Conservation (phyloP, 2,113 vertebrate species). For the Turdus rufiventris region DNA sequence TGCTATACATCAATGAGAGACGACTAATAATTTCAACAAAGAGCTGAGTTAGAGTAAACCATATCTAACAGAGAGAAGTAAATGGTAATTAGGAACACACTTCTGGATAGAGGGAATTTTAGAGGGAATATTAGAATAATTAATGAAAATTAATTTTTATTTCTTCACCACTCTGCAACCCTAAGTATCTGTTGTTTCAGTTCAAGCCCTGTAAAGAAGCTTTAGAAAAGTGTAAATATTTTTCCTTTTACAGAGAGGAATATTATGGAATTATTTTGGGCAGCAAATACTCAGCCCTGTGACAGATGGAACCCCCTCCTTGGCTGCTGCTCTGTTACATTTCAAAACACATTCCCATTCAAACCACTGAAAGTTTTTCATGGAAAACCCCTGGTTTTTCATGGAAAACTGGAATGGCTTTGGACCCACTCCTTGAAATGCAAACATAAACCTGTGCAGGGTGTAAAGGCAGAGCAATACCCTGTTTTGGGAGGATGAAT, state of each 20-base stretch:
- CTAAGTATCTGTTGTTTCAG: not conserved
- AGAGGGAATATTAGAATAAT: not conserved
- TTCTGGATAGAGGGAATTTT: not conserved
- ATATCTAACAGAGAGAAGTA: not conserved
- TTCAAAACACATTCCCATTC: not conserved
- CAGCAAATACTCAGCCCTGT: not conserved
- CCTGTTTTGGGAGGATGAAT: not conserved
- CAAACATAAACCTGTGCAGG: not conserved
- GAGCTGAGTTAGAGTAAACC: not conserved
- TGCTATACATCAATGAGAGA: not conserved
- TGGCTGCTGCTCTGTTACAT: not conserved
- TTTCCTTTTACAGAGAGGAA: not conserved
- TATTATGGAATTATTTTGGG: not conserved
- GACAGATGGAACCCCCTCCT: not conserved
- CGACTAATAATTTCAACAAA: not conserved
- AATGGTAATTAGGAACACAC: not conserved
- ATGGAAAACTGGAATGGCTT: not conserved
- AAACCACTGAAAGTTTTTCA: not conserved
- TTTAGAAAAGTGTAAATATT: not conserved
- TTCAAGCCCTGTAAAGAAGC: not conserved
- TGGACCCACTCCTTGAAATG: not conserved
- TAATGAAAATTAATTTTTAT: not conserved
- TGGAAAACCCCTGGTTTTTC: not conserved
- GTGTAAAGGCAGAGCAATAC: not conserved
- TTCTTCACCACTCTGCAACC: not conserved